phyloP scores from a whole-genome alignment of 2,797 vertebrate species.

The Poecile montanus region DNA sequence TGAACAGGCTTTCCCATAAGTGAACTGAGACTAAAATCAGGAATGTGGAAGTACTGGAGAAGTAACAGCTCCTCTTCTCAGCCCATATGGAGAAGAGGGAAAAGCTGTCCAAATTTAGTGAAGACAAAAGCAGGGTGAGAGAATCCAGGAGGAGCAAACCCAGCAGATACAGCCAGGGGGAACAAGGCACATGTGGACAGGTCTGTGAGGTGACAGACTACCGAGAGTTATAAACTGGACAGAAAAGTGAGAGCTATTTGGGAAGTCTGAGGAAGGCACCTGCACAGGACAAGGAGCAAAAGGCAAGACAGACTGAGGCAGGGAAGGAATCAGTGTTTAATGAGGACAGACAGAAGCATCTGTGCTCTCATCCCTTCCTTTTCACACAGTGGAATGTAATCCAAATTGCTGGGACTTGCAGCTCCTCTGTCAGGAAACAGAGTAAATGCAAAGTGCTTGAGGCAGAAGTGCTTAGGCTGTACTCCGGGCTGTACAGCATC shows the following conservation, averaged over 20 bases:
- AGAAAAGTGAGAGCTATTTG: background rate
- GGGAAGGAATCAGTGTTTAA: background rate
- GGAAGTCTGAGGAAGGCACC: background rate
- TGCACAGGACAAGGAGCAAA: background rate
- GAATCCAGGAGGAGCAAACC: background rate
- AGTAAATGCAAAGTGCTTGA: background rate
- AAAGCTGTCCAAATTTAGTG: background rate
- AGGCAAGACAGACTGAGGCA: background rate
- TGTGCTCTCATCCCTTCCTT: background rate
- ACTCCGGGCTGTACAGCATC: background rate
- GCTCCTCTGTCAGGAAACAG: background rate
- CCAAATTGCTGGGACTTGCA: background rate
- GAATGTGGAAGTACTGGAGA: background rate
- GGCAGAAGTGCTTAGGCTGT: background rate
- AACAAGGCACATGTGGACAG: accelerated
- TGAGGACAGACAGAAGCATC: background rate
- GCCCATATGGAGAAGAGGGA: background rate
- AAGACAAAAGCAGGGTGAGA: background rate
- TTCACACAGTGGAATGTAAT: background rate
- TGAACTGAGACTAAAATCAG: background rate
- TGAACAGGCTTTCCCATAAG: background rate
- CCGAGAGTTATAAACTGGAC: background rate
- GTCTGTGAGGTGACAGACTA: background rate
- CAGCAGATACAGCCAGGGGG: background rate
- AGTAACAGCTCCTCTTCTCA: background rate